Base-by-base conservation (phyloP, 2,888 invertebrate species). In the Choristoneura rosaceana region DNA sequence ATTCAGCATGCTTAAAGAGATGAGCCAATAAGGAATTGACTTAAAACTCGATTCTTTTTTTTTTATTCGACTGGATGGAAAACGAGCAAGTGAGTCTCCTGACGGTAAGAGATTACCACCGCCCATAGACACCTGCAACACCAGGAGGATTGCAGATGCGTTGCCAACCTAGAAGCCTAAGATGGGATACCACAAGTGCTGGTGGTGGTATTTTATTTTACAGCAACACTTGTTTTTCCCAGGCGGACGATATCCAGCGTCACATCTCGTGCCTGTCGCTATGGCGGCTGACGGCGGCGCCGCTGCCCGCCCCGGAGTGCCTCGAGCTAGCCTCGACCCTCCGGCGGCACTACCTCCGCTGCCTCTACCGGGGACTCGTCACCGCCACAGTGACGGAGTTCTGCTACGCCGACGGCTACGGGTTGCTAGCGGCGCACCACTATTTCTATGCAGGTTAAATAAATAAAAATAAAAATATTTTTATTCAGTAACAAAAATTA, bases 181-280 rank as follows among this genome's bases (percentile, higher is more conserved):
- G n/a, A n/a, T n/a, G n/a, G n/a, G n/a, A n/a, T n/a, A n/a, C n/a
- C n/a, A n/a, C n/a, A n/a, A n/a, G n/a, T n/a, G n/a, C n/a, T n/a
- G 25, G 25, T 25, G 25, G 25, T 25, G 25, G 25, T 25, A 25
- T 25, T 25, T 25, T 25, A 25, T 25, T 25, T 25, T 25, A 2
- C 25, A 25, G 25, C 25, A 38, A 38, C 4, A 38, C 7, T 4
- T 47, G 8, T 55, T 81, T 85, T 25, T 25, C 25, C 33, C 79
- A 96, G 96, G 95, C 95, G 73, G 95, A 96, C 79, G 96, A 97
- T 88, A 96, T 98, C 95, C 97, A 97, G 82, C 95, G 96, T 69
- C 98, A 98, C 83, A 95, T 98, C 74, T 96, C 97, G 74, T 96
- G 97, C 64, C 84, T 98, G 59, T 96, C 97, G 83, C 92, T 98